These are phyloP conservation scores for Climacteris rufus DNA, from an alignment of 2,113 vertebrate genomes.

Conservation along the genomic window DNA sequence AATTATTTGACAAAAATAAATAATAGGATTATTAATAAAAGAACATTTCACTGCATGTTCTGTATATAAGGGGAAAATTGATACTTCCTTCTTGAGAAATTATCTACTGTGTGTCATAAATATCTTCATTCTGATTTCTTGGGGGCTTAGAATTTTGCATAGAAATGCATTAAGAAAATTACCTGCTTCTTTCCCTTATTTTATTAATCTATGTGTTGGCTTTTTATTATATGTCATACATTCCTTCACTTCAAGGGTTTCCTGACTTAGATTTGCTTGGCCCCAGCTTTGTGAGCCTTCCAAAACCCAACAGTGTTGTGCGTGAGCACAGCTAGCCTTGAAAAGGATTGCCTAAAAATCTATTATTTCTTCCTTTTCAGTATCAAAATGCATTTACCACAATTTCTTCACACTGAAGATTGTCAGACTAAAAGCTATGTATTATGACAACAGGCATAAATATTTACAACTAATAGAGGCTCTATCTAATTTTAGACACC, in stretches of 20 bases:
- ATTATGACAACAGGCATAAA: constrained; percentile 4
- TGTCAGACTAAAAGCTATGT: neutral
- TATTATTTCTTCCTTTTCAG: neutral
- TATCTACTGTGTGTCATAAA: neutral
- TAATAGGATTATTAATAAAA: neutral
- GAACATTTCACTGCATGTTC: neutral
- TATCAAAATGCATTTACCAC: neutral
- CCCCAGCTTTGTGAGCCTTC: neutral
- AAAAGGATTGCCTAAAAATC: neutral
- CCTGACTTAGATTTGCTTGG: neutral
- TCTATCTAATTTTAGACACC: neutral
- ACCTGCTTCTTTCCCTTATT: constrained; percentile 5
- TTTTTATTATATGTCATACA: neutral
- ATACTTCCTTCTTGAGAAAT: constrained; percentile 3
- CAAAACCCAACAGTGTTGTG: neutral
- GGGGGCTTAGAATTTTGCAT: neutral
- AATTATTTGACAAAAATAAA: constrained; percentile 10
- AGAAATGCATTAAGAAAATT: constrained; percentile 40
- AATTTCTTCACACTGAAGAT: neutral
- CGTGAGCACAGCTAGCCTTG: neutral
- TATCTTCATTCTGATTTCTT: constrained; percentile 7
- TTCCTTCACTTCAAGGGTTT: neutral
- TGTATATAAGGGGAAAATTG: neutral
- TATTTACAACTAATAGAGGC: neutral
- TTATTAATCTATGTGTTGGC: neutral